Base-by-base conservation (phyloP, 2,888 invertebrate genomes). In the Epistrophella euchroma region DNA sequence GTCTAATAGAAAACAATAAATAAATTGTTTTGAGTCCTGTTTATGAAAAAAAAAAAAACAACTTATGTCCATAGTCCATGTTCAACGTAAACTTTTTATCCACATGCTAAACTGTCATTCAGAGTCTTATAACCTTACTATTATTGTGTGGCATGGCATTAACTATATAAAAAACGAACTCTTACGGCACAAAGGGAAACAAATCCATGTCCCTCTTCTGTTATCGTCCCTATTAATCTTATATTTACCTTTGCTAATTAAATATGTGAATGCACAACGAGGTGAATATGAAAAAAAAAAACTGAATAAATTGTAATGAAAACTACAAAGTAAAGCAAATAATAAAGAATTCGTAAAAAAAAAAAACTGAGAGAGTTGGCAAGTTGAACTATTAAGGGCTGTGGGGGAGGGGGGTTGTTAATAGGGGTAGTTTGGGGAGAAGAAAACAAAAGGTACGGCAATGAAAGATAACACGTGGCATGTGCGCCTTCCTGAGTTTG, bases 251-350 rank as follows among this genome's bases (percentile, higher is more conserved):
- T 75, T 58, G 58, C 86, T 86, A 82, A 86, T 86, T 86, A 86
- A 82, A 82, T 86, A 86, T 86, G 86, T 78, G 86, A 86, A 74
- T 86, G 77, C 86, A 82, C 81, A 82, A 82, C 81, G 73, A 81
- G 77, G 78, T 82, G 74, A 82, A 70, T 78, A 78, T 64, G 73
- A 56, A 58, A 68, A 66, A 77, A 64, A 56, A 43, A 66, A 79
- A 66, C 40, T 45, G 56, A 81, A 81, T 81, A 81, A 86, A 86
- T 86, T 86, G 81, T 86, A 86, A 86, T 86, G 70, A 64, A 86
- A 86, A 86, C 86, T 81, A 86, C 86, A 86, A 86, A 81, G 86
- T 86, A 77, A 85, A 77, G 76, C 76, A 85, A 86, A 86, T 81
- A 86, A 73, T 81, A 86, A 81, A 76, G 66, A 86, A 75, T 58